phyloP scores from a whole-genome alignment of 2,113 vertebrate genomes.

The Microcebus griseorufus region DNA sequence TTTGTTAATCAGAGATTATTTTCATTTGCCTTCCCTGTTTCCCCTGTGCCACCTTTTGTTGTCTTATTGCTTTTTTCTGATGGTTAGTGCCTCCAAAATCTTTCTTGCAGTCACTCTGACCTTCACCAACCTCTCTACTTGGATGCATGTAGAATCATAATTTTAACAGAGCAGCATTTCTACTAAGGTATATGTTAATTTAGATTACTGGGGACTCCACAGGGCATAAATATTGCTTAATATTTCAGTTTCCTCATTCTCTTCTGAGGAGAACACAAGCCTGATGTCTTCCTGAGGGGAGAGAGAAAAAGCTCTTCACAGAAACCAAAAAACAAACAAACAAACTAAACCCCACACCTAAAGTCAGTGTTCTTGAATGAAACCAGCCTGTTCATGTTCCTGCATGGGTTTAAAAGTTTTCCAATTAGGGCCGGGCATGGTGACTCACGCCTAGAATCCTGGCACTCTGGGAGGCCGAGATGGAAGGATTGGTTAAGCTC shows the following conservation, averaged over 20 bases:
- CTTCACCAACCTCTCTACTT: neutral
- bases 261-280: neutral
- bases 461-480: no score
- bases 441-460: no score
- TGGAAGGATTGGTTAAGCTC: no score
- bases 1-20: constrained; percentile 2
- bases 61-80: neutral
- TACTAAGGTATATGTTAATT: neutral
- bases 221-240: neutral
- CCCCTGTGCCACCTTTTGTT: neutral
- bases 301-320: neutral
- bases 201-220: neutral
- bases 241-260: neutral
- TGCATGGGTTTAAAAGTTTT: neutral
- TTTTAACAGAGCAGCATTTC: constrained; percentile 7
- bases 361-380: neutral
- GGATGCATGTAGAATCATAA: neutral
- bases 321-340: neutral
- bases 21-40: neutral
- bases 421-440: neutral
- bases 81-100: neutral
- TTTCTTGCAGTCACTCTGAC: neutral
- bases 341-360: neutral
- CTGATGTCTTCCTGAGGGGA: neutral
- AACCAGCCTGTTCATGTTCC: neutral